Percentiles rank a stretch among this genome's conserved stretches.
phyloP scores from a whole-genome alignment of 2,113 vertebrate species.

The Bubalus kerabau region DNA sequence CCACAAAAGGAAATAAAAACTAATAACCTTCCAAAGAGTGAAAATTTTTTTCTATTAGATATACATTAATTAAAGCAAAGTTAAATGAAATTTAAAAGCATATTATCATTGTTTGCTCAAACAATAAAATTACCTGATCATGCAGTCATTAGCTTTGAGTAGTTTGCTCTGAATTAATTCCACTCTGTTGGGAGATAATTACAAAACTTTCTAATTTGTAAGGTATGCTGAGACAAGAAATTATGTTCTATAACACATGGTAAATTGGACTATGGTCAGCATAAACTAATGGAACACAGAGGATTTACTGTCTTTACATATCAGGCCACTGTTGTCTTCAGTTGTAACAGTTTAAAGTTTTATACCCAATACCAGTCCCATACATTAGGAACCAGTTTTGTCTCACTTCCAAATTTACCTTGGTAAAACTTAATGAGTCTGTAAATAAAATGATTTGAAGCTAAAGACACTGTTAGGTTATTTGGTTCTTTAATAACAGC shows the following conservation, averaged over 20 bases:
- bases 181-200: constrained; percentile 36
- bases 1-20: not conserved
- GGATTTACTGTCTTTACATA: not conserved
- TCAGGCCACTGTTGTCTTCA: not conserved
- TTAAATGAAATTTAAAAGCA: constrained; percentile 44
- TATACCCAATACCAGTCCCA: not conserved
- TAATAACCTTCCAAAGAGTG: not conserved
- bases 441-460: not conserved
- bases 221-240: constrained; percentile 10
- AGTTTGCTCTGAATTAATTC: constrained; percentile 44
- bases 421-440: not conserved
- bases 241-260: not conserved
- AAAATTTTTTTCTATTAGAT: not conserved
- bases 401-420: constrained; percentile 12
- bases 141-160: constrained; percentile 35
- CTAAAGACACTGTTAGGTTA: not conserved
- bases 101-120: constrained; percentile 47
- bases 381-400: not conserved
- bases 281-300: not conserved
- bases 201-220: constrained; percentile 29
- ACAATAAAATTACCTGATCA: constrained; percentile 42
- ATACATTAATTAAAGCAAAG: constrained; percentile 25
- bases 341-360: not conserved
- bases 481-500: not conserved
- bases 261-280: not conserved